A percentile compares a stretch with the other conserved stretches of the same genome.
Conservation (phyloP, 2,797 vertebrate species). For the Sparidentex hasta region DNA sequence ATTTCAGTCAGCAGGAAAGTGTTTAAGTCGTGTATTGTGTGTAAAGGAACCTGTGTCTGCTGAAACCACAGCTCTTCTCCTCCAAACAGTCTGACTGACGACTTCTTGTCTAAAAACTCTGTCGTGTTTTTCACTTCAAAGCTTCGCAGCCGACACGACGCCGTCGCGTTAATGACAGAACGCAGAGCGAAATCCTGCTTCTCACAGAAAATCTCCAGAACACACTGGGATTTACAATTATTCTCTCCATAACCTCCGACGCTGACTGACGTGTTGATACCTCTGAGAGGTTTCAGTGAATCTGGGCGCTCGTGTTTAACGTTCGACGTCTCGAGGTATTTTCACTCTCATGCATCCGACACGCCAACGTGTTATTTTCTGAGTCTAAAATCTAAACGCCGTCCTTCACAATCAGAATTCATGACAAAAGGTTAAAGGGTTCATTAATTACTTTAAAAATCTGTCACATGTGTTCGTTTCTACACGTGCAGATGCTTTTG, state of each 20-base stretch:
- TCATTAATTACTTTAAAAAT: not conserved
- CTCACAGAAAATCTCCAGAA: conserved; percentile 27
- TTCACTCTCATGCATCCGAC: not conserved
- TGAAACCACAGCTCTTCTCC: not conserved
- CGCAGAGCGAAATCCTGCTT: conserved; percentile 34
- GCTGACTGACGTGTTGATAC: conserved; percentile 61
- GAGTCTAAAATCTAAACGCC: not conserved
- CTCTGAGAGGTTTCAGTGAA: conserved; percentile 21
- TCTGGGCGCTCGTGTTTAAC: not conserved
- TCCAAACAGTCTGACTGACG: not conserved
- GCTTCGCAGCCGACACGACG: not conserved
- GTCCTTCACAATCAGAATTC: not conserved
- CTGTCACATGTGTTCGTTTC: not conserved
- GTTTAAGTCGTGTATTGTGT: too few species aligned
- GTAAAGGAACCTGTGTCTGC: not conserved
- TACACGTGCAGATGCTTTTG: not conserved
- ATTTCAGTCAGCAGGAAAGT: not conserved
- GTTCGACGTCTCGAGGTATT: conserved; percentile 20
- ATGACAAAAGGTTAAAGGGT: not conserved
- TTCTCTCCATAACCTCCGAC: conserved; percentile 24
- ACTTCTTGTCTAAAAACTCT: not conserved
- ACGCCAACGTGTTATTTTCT: conserved; percentile 9
- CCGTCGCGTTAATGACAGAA: conserved; percentile 54
- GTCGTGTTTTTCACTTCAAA: not conserved
- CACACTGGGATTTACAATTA: conserved; percentile 45